phyloP scores from a whole-genome alignment of 2,113 vertebrate species.

The Scortum barcoo region DNA sequence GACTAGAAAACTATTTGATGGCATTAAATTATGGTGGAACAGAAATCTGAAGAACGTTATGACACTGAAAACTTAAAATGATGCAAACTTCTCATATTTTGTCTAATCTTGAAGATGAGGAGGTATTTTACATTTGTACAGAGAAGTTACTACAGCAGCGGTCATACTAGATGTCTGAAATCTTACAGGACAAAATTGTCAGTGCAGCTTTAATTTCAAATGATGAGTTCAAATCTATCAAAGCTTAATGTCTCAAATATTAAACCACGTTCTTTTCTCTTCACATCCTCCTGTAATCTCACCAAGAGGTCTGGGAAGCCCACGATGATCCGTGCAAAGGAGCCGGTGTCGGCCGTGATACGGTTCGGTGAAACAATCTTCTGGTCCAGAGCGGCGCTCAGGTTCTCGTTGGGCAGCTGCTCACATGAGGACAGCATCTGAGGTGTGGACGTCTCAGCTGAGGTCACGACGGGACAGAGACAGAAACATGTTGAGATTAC shows the following conservation, averaged over 20 bases:
- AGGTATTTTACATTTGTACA: not conserved
- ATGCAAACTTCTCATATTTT: not conserved
- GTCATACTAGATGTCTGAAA: not conserved
- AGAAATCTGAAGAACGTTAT: not conserved
- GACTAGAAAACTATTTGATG: not conserved
- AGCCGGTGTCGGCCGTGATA: slow-evolving; percentile 87
- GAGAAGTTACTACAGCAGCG: not conserved
- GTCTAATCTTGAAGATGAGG: not conserved
- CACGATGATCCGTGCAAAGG: slow-evolving; percentile 89
- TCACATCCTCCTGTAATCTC: slow-evolving; percentile 54
- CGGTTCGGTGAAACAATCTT: slow-evolving; percentile 95
- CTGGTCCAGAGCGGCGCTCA: slow-evolving; percentile 92
- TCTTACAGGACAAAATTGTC: not conserved
- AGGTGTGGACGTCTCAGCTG: slow-evolving; percentile 81
- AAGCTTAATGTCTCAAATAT: not conserved
- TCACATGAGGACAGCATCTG: slow-evolving; percentile 90
- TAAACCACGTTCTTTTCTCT: not conserved
- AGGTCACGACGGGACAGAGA: not conserved
- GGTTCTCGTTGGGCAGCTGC: slow-evolving; percentile 92
- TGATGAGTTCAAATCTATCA: not conserved
- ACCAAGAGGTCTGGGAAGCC: slow-evolving; percentile 98
- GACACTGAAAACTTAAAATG: not conserved
- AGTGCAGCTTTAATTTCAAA: not conserved
- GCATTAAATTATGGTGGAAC: not conserved
- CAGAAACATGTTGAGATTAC: not conserved